A percentile compares a stretch with the other conserved stretches of the same genome.
Conservation (phyloP, 2,888 invertebrate species). For the Heliconius sara region DNA sequence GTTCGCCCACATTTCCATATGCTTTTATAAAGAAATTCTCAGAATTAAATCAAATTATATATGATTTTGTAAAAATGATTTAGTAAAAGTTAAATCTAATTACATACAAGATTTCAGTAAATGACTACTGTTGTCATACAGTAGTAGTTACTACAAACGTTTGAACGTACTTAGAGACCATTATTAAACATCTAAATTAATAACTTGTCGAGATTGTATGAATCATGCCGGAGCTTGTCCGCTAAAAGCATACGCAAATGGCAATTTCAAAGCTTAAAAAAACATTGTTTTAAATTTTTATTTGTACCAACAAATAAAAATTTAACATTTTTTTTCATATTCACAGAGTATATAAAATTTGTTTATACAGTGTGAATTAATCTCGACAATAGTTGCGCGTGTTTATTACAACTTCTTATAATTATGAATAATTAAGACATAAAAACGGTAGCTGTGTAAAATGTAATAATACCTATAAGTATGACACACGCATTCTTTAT, state of each 20-base stretch:
- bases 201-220: constrained; percentile 30
- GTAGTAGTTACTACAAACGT: not conserved
- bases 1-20: not conserved
- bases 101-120: too few species aligned
- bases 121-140: not conserved
- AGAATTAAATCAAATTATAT: not conserved
- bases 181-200: not conserved
- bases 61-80: too few species aligned
- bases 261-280: not conserved
- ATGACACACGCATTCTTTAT: not conserved
- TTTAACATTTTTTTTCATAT: not conserved
- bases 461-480: constrained; percentile 25
- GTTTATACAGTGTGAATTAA: not conserved
- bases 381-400: not conserved
- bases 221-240: constrained; percentile 39
- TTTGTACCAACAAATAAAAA: not conserved
- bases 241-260: constrained; percentile 21
- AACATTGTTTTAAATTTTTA: not conserved
- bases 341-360: not conserved
- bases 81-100: too few species aligned
- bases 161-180: not conserved
- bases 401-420: constrained; percentile 11
- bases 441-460: constrained; percentile 16
- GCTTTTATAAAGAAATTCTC: not conserved
- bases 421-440: constrained; percentile 11